These are phyloP conservation scores for Larimichthys polyactis DNA, from an alignment of 2,113 vertebrate species.

Conservation along the genomic window DNA sequence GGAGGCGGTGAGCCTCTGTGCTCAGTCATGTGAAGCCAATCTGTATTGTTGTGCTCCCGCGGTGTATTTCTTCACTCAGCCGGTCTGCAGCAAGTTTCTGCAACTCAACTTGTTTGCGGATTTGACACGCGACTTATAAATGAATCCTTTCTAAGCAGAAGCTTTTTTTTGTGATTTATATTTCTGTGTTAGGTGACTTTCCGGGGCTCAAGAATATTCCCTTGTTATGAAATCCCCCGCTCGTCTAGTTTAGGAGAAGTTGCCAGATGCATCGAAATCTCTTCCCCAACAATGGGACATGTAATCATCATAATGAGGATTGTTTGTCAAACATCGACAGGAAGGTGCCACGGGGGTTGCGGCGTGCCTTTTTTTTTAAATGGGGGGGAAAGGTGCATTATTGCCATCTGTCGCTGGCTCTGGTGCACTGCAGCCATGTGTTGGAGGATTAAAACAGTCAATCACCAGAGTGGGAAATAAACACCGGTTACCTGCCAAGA, in stretches of 20 bases:
- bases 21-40: slow-evolving; percentile 37
- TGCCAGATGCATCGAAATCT: not conserved
- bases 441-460: slow-evolving; percentile 46
- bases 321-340: slow-evolving; percentile 53
- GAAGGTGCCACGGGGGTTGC: slow-evolving; percentile 39
- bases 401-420: slow-evolving; percentile 76
- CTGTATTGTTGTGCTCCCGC: slow-evolving; percentile 6
- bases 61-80: not conserved
- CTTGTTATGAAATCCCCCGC: not conserved
- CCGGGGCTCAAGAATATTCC: slow-evolving; percentile 9
- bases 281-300: slow-evolving; percentile 6
- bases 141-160: slow-evolving; percentile 3
- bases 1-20: slow-evolving; percentile 7
- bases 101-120: not conserved
- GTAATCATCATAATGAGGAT: slow-evolving; percentile 45
- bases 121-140: slow-evolving; percentile 17
- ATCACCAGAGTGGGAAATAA: slow-evolving; percentile 52
- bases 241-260: not conserved
- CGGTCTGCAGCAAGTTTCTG: not conserved
- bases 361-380: not conserved
- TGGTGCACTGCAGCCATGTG: slow-evolving; percentile 64
- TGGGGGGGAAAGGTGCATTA: slow-evolving; percentile 50
- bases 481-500: slow-evolving; percentile 60
- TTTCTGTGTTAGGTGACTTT: slow-evolving; percentile 15
- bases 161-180: slow-evolving; percentile 4